Conservation (phyloP, 2,797 vertebrate genomes). For the Lagorchestes hirsutus region DNA sequence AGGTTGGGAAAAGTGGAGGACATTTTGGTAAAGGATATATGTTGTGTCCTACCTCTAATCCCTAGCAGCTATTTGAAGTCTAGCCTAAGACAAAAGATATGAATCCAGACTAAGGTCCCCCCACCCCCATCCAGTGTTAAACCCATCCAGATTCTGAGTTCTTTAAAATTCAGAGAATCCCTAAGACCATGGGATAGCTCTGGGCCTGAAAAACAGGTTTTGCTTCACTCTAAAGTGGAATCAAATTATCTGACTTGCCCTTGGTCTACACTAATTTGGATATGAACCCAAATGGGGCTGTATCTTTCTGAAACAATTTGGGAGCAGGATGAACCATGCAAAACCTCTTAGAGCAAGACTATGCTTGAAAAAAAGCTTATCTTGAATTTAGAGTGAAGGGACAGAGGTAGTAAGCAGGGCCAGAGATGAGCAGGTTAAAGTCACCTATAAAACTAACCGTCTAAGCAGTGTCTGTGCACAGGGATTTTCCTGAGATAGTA, state of each 20-base stretch:
- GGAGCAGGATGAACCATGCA: background rate
- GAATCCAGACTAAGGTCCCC: too few species aligned
- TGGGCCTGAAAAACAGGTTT: background rate
- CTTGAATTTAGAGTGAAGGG: background rate
- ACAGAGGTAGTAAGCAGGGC: background rate
- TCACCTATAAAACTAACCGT: background rate
- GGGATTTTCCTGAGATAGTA: constrained; percentile 27
- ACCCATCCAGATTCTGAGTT: background rate
- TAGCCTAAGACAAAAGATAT: background rate
- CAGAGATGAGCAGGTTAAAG: background rate
- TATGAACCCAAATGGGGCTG: background rate
- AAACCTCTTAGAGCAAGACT: constrained; percentile 26
- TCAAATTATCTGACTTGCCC: background rate
- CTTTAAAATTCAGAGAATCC: constrained; percentile 10
- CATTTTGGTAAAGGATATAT: background rate
- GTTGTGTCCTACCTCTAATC: background rate
- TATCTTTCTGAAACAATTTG: background rate
- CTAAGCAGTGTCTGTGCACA: background rate
- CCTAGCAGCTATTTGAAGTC: background rate
- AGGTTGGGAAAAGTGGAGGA: background rate
- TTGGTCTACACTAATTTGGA: constrained; percentile 21
- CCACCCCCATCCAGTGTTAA: background rate
- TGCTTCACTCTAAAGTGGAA: background rate
- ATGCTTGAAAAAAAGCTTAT: background rate
- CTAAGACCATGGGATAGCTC: background rate